Conservation (phyloP, 2,797 vertebrate species). For the Liparis tanakae region DNA sequence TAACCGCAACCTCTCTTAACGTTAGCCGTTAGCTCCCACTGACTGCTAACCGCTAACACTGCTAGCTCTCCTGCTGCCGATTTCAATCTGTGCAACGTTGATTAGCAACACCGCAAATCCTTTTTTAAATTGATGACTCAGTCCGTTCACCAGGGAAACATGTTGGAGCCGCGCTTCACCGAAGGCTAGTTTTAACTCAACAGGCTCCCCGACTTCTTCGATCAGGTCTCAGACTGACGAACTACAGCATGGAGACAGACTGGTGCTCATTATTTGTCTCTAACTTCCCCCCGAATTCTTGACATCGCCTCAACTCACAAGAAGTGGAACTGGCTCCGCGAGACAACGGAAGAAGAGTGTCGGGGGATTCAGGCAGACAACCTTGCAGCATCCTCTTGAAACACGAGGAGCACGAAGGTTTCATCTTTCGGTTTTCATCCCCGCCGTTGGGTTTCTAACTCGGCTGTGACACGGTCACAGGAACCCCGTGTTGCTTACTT, state of each 20-base stretch:
- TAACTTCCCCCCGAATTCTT: conserved; percentile 27
- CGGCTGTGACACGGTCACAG: conserved; percentile 20
- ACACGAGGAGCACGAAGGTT: conserved; percentile 27
- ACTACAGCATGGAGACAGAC: conserved; percentile 21
- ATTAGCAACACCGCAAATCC: too few species aligned
- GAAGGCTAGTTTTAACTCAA: too few species aligned
- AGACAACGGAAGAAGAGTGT: conserved; percentile 25
- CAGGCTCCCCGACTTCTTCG: conserved; percentile 5
- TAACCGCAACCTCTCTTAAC: too few species aligned
- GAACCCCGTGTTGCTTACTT: neutral
- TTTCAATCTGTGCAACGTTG: too few species aligned
- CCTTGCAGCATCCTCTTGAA: conserved; percentile 44
- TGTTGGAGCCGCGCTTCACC: too few species aligned
- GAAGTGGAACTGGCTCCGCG: conserved; percentile 35
- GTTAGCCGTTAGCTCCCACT: too few species aligned
- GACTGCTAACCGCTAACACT: too few species aligned
- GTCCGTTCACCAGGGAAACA: too few species aligned
- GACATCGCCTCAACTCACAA: conserved; percentile 30
- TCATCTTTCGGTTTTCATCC: conserved; percentile 24
- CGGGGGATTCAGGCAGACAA: conserved; percentile 40
- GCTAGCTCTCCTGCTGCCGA: too few species aligned
- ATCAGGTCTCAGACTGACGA: conserved; percentile 28
- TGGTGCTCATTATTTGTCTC: conserved; percentile 36
- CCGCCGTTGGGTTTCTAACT: conserved; percentile 18
- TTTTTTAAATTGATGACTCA: too few species aligned